Evolutionary conservation across 2,113 vertebrate species (phyloP).

Genomic region (Scopus umbretta): DNA sequence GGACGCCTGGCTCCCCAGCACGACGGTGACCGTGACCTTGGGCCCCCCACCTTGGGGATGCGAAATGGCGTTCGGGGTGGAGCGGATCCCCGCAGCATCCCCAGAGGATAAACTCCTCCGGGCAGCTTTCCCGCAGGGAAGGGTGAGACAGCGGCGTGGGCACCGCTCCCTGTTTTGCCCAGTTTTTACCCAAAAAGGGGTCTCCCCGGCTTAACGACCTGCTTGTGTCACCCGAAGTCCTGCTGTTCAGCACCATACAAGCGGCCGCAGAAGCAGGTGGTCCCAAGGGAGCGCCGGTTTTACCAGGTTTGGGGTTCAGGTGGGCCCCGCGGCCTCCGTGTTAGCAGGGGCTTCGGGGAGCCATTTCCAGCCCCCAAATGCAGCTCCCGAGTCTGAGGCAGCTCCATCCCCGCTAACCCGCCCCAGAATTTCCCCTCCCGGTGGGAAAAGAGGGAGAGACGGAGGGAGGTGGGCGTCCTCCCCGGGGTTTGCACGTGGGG

Average conservation of each 20-base stretch:
- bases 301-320: background rate
- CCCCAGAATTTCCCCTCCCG: accelerated
- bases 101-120: accelerated
- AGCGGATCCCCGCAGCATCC: background rate
- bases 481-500: background rate
- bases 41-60: background rate
- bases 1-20: background rate
- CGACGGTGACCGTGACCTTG: background rate
- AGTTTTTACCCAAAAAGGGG: background rate
- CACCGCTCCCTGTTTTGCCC: background rate
- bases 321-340: accelerated
- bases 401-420: background rate
- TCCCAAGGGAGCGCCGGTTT: accelerated
- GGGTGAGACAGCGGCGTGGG: accelerated
- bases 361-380: background rate
- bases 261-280: accelerated
- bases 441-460: accelerated
- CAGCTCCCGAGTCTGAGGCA: background rate
- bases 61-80: background rate
- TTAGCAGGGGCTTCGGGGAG: background rate
- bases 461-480: background rate
- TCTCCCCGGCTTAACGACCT: background rate
- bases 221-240: background rate
- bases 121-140: background rate
- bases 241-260: background rate